A percentile compares a stretch with the other conserved stretches of the same genome.
phyloP scores from a whole-genome alignment of 2,113 vertebrate species.

The Sceloporus tristichus region DNA sequence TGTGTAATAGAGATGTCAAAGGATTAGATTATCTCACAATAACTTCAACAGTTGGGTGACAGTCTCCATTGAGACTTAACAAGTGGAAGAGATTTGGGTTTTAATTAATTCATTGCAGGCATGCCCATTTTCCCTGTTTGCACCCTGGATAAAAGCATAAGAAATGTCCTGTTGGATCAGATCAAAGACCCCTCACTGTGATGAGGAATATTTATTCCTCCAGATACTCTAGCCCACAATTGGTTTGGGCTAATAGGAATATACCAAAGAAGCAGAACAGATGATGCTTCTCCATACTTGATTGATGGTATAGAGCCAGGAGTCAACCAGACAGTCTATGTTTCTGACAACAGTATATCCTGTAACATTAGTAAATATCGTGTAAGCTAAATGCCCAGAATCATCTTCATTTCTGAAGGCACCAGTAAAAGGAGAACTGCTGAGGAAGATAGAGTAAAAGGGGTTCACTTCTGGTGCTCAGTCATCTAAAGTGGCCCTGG shows the following conservation, averaged over 20 bases:
- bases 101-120: background rate
- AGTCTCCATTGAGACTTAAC: background rate
- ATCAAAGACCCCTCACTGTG: no score
- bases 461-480: background rate
- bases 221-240: no score
- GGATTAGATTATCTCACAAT: background rate
- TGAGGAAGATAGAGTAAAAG: background rate
- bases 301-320: no score
- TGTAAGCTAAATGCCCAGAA: background rate
- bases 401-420: background rate
- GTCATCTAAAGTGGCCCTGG: no score
- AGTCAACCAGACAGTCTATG: background rate
- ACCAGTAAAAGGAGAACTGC: background rate
- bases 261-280: background rate
- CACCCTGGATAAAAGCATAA: background rate
- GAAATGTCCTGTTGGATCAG: no score
- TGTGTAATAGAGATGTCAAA: background rate
- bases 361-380: background rate
- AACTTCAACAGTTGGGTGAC: background rate
- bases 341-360: background rate
- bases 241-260: no score
- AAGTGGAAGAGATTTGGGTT: background rate
- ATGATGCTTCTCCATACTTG: background rate
- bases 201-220: no score
- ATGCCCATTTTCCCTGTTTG: background rate